A percentile compares a stretch with the other conserved stretches of the same genome.
Conservation (phyloP, 2,888 invertebrate species). For the Mythimna vitellina region DNA sequence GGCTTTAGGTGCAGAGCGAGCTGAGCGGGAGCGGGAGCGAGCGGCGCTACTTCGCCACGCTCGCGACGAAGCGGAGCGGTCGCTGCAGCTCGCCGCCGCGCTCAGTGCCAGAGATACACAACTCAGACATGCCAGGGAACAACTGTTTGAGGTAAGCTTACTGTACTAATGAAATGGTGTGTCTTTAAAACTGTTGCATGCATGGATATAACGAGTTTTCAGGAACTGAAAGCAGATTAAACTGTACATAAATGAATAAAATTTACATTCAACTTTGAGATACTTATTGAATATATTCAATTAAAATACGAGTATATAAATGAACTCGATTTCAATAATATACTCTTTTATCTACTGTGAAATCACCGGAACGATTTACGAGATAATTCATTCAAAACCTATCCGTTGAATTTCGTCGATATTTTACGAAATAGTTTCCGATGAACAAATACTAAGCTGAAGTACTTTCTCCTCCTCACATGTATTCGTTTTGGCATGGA, state of each 20-base stretch:
- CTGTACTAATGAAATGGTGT: conserved; percentile 20
- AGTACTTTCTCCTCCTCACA: conserved; percentile 45
- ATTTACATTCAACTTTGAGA: not conserved
- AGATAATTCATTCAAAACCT: conserved; percentile 36
- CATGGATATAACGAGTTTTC: not conserved
- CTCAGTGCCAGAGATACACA: conserved; percentile 96
- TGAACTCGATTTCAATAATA: conserved; percentile 24
- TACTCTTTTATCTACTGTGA: conserved; percentile 10
- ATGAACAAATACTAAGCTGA: conserved; percentile 63
- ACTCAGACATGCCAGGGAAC: conserved; percentile 95
- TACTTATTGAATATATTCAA: conserved; percentile 1
- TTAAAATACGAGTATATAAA: conserved; percentile 11
- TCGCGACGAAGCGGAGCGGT: conserved; percentile 97
- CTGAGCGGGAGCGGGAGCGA: conserved; percentile 96
- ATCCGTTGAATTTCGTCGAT: conserved; percentile 13
- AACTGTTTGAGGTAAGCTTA: conserved; percentile 93
- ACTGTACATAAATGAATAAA: not conserved
- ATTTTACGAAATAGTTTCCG: conserved; percentile 48
- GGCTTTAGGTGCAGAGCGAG: conserved; percentile 90
- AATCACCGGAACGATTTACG: conserved; percentile 17
- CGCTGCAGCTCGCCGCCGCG: conserved; percentile 96
- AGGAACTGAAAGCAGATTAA: conserved; percentile 1
- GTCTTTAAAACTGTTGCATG: conserved; percentile 24
- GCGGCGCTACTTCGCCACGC: conserved; percentile 97
- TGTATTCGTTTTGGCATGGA: no score